Evolutionary conservation across 1,140 invertebrate genomes (phyloP).

Genomic region (Lanistes nyassanus): DNA sequence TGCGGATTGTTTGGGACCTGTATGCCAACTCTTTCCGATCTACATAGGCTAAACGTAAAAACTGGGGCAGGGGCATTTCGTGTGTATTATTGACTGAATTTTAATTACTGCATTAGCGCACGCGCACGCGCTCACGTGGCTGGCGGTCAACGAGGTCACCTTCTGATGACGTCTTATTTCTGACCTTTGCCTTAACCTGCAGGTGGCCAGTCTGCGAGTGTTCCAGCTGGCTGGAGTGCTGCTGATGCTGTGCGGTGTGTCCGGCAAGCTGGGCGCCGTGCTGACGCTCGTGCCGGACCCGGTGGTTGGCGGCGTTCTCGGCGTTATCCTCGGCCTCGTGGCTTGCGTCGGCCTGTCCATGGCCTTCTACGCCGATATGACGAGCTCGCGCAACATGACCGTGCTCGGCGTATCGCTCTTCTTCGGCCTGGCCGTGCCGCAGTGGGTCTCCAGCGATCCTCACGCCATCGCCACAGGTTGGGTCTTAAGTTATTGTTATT

Average conservation of each 20-base stretch:
- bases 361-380: conserved; percentile 83
- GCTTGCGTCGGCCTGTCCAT: conserved; percentile 73
- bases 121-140: no score
- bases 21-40: no score
- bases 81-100: no score
- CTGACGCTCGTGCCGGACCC: conserved; percentile 88
- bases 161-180: no score
- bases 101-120: no score
- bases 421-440: conserved; percentile 74
- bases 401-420: conserved; percentile 89
- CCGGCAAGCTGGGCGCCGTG: conserved; percentile 84
- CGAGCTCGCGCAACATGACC: conserved; percentile 84
- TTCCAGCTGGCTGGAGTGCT: conserved; percentile 77
- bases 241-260: conserved; percentile 35
- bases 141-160: no score
- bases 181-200: neutral
- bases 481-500: conserved; percentile 7
- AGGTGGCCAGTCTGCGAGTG: conserved; percentile 50
- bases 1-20: no score
- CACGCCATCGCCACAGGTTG: conserved; percentile 36
- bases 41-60: no score
- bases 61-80: no score
- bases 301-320: conserved; percentile 85
- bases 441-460: conserved; percentile 70
- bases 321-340: conserved; percentile 82